Conservation (phyloP, 2,888 invertebrate species). For the Macaria notata region DNA sequence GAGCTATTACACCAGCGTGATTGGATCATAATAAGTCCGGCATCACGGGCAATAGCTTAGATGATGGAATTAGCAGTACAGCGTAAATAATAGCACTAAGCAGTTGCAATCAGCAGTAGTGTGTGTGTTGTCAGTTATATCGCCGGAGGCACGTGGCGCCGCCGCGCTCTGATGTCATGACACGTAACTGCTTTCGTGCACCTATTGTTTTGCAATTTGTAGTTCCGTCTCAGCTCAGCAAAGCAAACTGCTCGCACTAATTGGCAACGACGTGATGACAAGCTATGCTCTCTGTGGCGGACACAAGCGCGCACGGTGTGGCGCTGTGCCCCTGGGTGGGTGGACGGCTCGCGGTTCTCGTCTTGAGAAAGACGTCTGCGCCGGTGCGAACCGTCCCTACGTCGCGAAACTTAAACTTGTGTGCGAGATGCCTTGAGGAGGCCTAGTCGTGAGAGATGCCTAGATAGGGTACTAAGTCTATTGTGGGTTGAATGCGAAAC, state of each 20-base stretch:
- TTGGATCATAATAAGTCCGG: constrained; percentile 72
- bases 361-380: too few relatives aligned
- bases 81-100: constrained; percentile 23
- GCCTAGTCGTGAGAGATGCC: too few relatives aligned
- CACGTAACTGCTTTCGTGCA: constrained; percentile 40
- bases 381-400: too few relatives aligned
- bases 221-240: constrained; percentile 25
- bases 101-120: constrained; percentile 58
- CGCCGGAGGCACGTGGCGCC: constrained; percentile 46
- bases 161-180: constrained; percentile 42
- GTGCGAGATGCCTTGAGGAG: too few relatives aligned
- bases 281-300: too few relatives aligned
- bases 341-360: too few relatives aligned
- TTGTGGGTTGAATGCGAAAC: too few relatives aligned
- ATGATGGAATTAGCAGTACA: neutral
- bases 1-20: constrained; percentile 61
- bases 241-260: constrained; percentile 15
- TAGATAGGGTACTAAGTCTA: too few relatives aligned
- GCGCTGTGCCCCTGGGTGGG: too few relatives aligned
- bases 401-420: too few relatives aligned
- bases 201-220: constrained; percentile 37
- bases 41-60: constrained; percentile 41
- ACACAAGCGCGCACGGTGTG: too few relatives aligned
- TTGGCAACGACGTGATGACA: constrained; percentile 13
- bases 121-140: constrained; percentile 51